phyloP scores from a whole-genome alignment of 2,888 invertebrate species.

The Ecdyonurus torrentis region DNA sequence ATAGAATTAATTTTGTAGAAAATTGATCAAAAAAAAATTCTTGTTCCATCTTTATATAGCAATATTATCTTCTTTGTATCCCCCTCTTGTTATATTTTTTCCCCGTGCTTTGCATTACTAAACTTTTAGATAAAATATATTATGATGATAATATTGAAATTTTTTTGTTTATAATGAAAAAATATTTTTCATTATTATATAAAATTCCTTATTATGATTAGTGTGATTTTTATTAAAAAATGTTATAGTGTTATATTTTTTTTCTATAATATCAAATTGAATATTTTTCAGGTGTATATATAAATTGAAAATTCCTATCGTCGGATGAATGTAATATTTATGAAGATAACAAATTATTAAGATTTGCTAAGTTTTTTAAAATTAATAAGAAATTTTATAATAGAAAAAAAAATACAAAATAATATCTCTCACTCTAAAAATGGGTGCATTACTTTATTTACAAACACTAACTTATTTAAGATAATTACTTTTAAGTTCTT shows the following conservation, averaged over 20 bases:
- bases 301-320: too few relatives aligned
- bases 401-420: too few relatives aligned
- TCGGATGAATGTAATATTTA: too few relatives aligned
- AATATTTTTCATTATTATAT: neutral
- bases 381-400: too few relatives aligned
- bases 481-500: too few relatives aligned
- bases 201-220: neutral
- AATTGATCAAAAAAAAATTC: neutral
- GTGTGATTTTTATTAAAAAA: neutral
- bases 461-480: too few relatives aligned
- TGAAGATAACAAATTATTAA: too few relatives aligned
- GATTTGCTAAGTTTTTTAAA: too few relatives aligned
- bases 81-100: neutral
- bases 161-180: neutral
- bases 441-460: too few relatives aligned
- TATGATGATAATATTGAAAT: too few relatives aligned
- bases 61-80: neutral
- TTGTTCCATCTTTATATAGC: neutral
- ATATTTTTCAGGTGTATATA: too few relatives aligned
- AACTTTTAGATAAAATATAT: neutral
- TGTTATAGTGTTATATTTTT: neutral
- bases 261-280: neutral
- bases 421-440: too few relatives aligned
- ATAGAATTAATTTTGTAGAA: neutral
- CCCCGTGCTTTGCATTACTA: neutral